Evolutionary conservation across 2,888 invertebrate species (phyloP), one percentile per base, ranked within the genome.

Genomic region (Creontiades dilutus): DNA sequence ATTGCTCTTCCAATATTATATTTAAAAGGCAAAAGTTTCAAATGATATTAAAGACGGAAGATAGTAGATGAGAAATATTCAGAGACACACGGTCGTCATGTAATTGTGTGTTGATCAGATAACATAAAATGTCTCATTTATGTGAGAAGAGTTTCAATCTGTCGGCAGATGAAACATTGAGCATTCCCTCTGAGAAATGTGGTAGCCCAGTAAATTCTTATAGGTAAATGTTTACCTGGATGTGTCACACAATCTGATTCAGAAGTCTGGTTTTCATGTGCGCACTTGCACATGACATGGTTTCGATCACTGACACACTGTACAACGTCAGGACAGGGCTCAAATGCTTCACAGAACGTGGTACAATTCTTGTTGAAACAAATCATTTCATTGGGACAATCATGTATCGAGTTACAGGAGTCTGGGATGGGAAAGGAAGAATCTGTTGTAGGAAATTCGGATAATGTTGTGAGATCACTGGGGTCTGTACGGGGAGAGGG

Each of bases 251-350:
- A 95, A 94, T 94, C 94, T 92, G 93, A 92, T 87, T 91, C 90
- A 81, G 91, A 92, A 78, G 93, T 91, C 90, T 90, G 91, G 91
- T 92, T 92, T 94, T 93, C 93, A 93, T 91, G 93, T 92, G 94
- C 93, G 93, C 95, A 95, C 93, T 94, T 94, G 93, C 95, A 95
- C 93, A 94, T 93, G 92, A 94, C 93, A 92, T 94, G 94, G 93
- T 95, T 95, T 92, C 94, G 93, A 91, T 94, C 93, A 90, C 94
- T 94, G 91, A 93, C 93, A 93, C 95, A 95, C 91, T 93, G 92
- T 91, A 94, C 92, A 92, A 93, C 93, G 91, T 92, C 92, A 68
- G 92, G 93, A 92, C 94, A 94, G 91, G 94, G 94, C 91, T 93
- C 93, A 91, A 93, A 94, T 92, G 93, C 92, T 89, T 93, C 93